Evolutionary conservation across 2,888 invertebrate species (phyloP).

Genomic region (Trissolcus brochymenae): DNA sequence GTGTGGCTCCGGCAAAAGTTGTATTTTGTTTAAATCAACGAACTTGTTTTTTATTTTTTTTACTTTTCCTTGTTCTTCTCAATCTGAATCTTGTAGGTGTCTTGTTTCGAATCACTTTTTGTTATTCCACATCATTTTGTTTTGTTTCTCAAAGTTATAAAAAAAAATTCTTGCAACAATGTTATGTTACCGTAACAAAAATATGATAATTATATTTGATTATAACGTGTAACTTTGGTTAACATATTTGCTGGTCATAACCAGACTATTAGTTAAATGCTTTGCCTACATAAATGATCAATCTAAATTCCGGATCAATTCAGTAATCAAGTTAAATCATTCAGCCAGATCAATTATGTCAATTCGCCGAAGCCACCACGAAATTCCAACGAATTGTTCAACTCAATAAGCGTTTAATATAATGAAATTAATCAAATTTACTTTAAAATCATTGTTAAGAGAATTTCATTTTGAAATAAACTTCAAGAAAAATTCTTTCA

Average conservation of each 20-base stretch:
- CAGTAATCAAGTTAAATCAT: constrained; percentile 9
- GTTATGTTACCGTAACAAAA: not conserved
- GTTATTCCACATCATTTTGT: too few relatives aligned
- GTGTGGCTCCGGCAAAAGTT: too few relatives aligned
- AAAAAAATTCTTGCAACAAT: too few relatives aligned
- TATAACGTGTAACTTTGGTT: not conserved
- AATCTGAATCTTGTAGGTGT: too few relatives aligned
- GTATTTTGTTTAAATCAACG: too few relatives aligned
- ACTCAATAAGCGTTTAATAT: too few relatives aligned
- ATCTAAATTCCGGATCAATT: constrained; percentile 4
- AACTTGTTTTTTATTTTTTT: too few relatives aligned
- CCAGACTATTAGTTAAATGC: not conserved
- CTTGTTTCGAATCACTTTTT: too few relatives aligned
- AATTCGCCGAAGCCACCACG: not conserved
- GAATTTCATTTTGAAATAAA: not conserved
- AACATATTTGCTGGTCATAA: constrained; percentile 2
- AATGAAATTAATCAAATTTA: too few relatives aligned
- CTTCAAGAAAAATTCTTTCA: too few relatives aligned
- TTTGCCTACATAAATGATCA: constrained; percentile 3
- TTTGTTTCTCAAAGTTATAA: too few relatives aligned
- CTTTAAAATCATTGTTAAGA: not conserved
- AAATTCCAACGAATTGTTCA: not conserved
- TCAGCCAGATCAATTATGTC: not conserved
- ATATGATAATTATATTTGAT: not conserved
- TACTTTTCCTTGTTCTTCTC: too few relatives aligned